Base-by-base conservation (phyloP, 2,888 invertebrate genomes). In the Hydropsyche betteni region DNA sequence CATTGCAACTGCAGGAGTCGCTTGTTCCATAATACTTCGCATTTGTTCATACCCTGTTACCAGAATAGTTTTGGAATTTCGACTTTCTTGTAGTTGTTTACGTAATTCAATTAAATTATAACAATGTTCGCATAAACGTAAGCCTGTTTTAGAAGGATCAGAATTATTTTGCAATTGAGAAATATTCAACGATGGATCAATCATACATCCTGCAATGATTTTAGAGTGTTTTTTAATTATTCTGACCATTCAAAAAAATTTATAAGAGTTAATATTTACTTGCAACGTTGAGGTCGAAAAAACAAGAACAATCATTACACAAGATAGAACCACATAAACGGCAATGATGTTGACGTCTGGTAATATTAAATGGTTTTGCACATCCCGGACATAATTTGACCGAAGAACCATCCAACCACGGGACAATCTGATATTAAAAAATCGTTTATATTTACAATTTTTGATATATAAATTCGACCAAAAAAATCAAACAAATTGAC, bases 331-430 rank as follows among this genome's bases (percentile, higher is more conserved):
- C 98, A 83, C 96, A 99, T 4, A 99, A 88, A 78, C 98, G 89
- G 83, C 99, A 99, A 85, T 99, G 99, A 85, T 99, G 99, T 83
- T 97, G 95, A 79, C 99, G 88, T 76, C 96, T 88, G 0, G 96
- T 92, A 75, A 97, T 85, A 81, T 94, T 93, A 85, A 99, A 99
- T 68, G 91, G 89, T 82, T 92, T 92, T 0, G 96, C 94, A 86
- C 99, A 99, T 80, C 91, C 93, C 0, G 97, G 96, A 83, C 99
- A 99, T 7, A 95, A 85, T 78, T 92, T 93, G 0, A 97, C 97
- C 74, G 94, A 94, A 69, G 91, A 91, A 51, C 99, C 99, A 82
- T 97, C 95, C 64, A 96, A 86, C 99, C 99, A 99, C 50, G 94
- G 93, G 4, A 99, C 98, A 75, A 89, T 87, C 88, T 90, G 81